Conservation (phyloP, 53 echinoderm and acorn worm species). For the Patiria pectinifera region DNA sequence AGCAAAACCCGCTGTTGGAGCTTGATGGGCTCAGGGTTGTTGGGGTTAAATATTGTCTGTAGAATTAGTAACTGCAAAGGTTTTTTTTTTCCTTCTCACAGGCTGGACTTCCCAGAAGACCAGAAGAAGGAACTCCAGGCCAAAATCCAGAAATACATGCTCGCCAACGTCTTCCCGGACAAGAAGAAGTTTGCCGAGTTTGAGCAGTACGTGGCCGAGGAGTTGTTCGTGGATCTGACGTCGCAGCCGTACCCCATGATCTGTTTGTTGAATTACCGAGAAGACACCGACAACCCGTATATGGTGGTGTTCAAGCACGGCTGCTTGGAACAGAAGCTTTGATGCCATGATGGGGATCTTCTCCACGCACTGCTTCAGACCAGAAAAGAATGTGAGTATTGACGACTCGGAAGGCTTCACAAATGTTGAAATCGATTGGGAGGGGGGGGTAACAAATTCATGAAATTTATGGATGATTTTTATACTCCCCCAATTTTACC, state of each 20-base stretch:
- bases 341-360: neutral
- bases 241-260: conserved; percentile 8
- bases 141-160: neutral
- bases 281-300: conserved; percentile 45
- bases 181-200: conserved; percentile 18
- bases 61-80: neutral
- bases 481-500: too few relatives aligned
- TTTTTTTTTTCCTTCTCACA: neutral
- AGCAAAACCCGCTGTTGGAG: too few relatives aligned
- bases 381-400: neutral
- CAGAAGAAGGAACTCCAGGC: conserved; percentile 5
- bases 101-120: neutral
- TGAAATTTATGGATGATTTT: too few relatives aligned
- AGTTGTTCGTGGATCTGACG: neutral
- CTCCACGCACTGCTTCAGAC: neutral
- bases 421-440: too few relatives aligned
- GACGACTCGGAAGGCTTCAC: neutral
- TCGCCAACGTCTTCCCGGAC: neutral
- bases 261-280: conserved; percentile 53
- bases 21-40: too few relatives aligned
- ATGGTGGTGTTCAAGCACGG: conserved; percentile 52
- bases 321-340: conserved; percentile 47
- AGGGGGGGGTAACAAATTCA: too few relatives aligned
- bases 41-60: too few relatives aligned
- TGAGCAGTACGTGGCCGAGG: conserved; percentile 50